Evolutionary conservation across 2,797 vertebrate species (phyloP), one percentile per base, ranked within the genome.

Genomic region (Propithecus perrieri): DNA sequence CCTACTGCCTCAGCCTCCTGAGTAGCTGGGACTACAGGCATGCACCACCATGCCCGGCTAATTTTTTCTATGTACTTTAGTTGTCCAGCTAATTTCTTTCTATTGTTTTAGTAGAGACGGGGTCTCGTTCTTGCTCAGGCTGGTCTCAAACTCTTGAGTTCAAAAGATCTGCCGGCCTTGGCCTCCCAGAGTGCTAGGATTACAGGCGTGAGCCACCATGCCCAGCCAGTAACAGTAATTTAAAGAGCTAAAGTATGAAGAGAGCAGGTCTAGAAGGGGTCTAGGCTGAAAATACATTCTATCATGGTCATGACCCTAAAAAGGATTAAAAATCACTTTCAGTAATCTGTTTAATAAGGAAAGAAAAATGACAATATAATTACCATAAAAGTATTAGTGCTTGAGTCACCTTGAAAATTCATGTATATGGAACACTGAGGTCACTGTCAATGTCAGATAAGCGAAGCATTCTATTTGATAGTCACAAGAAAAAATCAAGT

Each of bases 281-380:
- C 48, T 75, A 85, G 30, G 57, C 57, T 79, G 89, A 89, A 96
- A 74, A 41, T 57, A 55, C 28, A 41, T 65, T 55, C 38, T 55
- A 38, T 85, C 57, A 18, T 46, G 1, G 9, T 57, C 22, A 83
- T 55, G 28, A 88, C n/a, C 53, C 59, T 53, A 69, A 83, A 65
- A 65, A 74, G 7, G 26, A n/a, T 67, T 90, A 57, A 74, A 41
- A 75, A 53, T 63, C 7, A 78, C 17, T 71, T 89, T 67, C 33
- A 91, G 33, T 57, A 59, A 69, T 38, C 17, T 61, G 6, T 65
- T 79, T n/a, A 75, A 46, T 57, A 86, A 75, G 76, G 10, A 35
- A 75, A n/a, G 30, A 92, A 43, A 89, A 89, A 46, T 85, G 80
- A 9, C 48, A 74, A 91, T 38, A 75, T 61, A 84, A 72, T 94